Conservation (phyloP, 2,888 invertebrate species). For the Halocaridina rubra region DNA sequence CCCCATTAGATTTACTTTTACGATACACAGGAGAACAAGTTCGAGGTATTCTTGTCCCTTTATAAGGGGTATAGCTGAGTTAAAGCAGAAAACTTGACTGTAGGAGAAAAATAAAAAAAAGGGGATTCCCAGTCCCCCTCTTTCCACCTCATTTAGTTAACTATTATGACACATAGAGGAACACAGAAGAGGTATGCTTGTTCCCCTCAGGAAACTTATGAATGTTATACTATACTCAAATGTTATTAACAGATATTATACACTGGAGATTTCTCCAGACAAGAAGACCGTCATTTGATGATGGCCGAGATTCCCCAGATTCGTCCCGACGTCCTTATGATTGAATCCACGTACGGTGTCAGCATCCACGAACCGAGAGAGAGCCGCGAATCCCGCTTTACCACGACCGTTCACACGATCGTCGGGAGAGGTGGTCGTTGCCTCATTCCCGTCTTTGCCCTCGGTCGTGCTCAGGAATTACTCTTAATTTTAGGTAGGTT, state of each 20-base stretch:
- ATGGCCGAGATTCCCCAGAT: slow-evolving; percentile 98
- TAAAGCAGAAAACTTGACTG: too few relatives aligned
- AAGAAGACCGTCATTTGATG: slow-evolving; percentile 99
- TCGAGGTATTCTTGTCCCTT: too few relatives aligned
- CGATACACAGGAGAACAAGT: too few relatives aligned
- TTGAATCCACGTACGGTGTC: slow-evolving; percentile 97
- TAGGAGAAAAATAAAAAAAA: too few relatives aligned
- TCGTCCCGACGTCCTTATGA: slow-evolving; percentile 96
- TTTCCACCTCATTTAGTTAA: too few relatives aligned
- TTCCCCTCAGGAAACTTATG: too few relatives aligned
- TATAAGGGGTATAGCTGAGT: too few relatives aligned
- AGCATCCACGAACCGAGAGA: slow-evolving; percentile 99
- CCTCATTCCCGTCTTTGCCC: slow-evolving; percentile 97
- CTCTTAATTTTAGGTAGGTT: slow-evolving; percentile 82
- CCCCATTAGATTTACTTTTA: too few relatives aligned
- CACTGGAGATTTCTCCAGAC: slow-evolving; percentile 98
- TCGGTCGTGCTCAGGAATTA: slow-evolving; percentile 96
- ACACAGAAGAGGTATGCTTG: too few relatives aligned
- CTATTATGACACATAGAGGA: too few relatives aligned
- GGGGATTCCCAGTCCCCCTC: too few relatives aligned
- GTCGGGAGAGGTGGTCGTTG: slow-evolving; percentile 97
- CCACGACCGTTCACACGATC: slow-evolving; percentile 92
- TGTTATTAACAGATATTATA: slow-evolving; percentile 82
- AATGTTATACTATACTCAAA: too few relatives aligned
- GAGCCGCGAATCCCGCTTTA: slow-evolving; percentile 94